Percentiles rank a stretch among this genome's conserved stretches.
phyloP scores from a whole-genome alignment of 2,113 vertebrate species.

The Eretmochelys imbricata region DNA sequence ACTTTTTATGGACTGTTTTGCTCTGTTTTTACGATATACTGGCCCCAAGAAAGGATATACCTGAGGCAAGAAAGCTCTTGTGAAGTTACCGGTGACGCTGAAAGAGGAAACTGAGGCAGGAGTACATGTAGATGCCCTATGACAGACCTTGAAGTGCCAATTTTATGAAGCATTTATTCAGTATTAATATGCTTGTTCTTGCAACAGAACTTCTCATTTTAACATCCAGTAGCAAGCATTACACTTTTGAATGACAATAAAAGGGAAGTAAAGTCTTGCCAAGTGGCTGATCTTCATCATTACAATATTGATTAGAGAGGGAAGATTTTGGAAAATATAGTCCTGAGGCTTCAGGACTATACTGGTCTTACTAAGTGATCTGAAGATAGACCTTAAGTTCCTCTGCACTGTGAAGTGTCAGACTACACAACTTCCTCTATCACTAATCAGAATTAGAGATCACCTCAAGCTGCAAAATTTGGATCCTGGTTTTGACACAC shows the following conservation, averaged over 20 bases:
- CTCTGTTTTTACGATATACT: too few species aligned
- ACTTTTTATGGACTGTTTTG: background rate
- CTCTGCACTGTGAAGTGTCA: background rate
- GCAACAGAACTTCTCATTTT: background rate
- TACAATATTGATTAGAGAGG: background rate
- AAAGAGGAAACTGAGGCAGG: background rate
- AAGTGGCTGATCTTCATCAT: background rate
- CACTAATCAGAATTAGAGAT: rapidly evolving
- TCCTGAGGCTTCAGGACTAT: background rate
- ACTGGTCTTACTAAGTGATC: background rate
- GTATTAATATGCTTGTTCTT: background rate
- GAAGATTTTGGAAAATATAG: background rate
- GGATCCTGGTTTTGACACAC: background rate
- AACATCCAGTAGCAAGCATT: background rate
- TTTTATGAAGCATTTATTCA: background rate
- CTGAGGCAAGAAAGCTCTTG: background rate
- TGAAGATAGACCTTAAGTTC: background rate
- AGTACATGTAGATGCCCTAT: background rate
- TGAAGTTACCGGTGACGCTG: background rate
- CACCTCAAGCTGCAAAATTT: background rate
- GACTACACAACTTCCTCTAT: background rate
- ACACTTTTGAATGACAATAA: background rate
- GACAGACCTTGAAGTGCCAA: background rate
- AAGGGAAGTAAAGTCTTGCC: background rate
- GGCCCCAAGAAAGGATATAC: background rate